Percentiles rank a stretch among this genome's conserved stretches.
phyloP scores from a whole-genome alignment of 2,797 vertebrate species.

The Pipistrellus nathusii region DNA sequence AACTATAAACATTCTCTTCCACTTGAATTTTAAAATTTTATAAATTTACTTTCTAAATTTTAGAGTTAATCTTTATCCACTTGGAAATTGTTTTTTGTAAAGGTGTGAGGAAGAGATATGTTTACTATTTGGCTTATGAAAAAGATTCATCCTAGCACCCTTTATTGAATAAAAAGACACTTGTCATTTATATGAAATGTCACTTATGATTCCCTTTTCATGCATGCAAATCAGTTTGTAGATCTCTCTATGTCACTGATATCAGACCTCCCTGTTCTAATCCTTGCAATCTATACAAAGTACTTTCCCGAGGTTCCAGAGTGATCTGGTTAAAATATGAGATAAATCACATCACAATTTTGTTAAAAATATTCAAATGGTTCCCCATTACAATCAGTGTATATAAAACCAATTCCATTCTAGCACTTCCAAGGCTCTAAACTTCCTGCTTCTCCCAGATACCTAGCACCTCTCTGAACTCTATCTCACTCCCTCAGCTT shows the following conservation, averaged over 20 bases:
- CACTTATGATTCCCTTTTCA: neutral
- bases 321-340: neutral
- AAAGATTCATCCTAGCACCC: neutral
- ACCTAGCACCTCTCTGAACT: neutral
- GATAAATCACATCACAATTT: neutral
- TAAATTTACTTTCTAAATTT: neutral
- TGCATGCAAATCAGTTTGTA: neutral
- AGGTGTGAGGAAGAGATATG: neutral
- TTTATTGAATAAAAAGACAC: neutral
- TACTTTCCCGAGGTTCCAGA: neutral
- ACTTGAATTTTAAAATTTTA: neutral
- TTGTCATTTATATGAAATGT: neutral
- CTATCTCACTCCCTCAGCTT: neutral
- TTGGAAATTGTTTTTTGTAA: neutral
- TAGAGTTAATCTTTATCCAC: neutral
- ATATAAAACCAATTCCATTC: slow-evolving; percentile 3
- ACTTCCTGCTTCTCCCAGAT: neutral
- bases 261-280: neutral
- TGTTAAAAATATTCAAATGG: neutral
- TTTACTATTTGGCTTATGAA: neutral
- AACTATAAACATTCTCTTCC: neutral
- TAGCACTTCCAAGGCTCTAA: neutral
- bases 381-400: neutral
- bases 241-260: neutral
- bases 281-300: neutral